Evolutionary conservation across 2,888 invertebrate genomes (phyloP), one percentile per base, ranked within the genome.

Genomic region (Orchesellides sinensis): DNA sequence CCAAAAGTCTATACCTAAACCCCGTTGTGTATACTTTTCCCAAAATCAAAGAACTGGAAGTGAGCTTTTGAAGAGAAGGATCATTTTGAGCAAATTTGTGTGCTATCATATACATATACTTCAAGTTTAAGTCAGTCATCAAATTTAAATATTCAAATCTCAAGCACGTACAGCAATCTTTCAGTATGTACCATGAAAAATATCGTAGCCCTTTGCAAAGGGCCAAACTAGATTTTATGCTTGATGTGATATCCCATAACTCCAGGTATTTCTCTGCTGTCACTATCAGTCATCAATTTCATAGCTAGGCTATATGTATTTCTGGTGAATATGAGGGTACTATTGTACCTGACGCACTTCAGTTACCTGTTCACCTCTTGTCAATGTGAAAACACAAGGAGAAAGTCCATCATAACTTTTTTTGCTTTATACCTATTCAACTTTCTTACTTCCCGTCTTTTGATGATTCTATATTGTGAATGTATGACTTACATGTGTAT

Each of bases 191-290:
- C 10, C 32, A 10, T 32, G n/a, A n/a, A 40, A 40, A 40, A 2
- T 40, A 10, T 40, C 40, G 40, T 14, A 40, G n/a, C 40, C n/a
- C 19, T 23, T 56, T 56, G 25, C 56, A 56, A 56, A 56, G 25
- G 23, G 56, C 56, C 56, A 56, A 25, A 23, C 23, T 56, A 56
- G 25, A 56, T 56, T 56, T 56, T 27, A 56, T 56, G 56, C 56
- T 56, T 56, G 14, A 56, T 56, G 23, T 56, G 25, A 56, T 27
- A 10, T n/a, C 56, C n/a, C 10, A 2, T n/a, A 40, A 40, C 4
- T 40, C n/a, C 40, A 40, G 40, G 40, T 40, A 40, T 40, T 40
- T 40, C 40, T 40, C 40, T 40, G 4, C 40, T 40, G 40, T 40
- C 40, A 40, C 1, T 10, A 40, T 2, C 40, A 40, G 40, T 40